A percentile compares a stretch with the other conserved stretches of the same genome.
Conservation (phyloP, 1,140 invertebrate species). For the Nymphalis io region DNA sequence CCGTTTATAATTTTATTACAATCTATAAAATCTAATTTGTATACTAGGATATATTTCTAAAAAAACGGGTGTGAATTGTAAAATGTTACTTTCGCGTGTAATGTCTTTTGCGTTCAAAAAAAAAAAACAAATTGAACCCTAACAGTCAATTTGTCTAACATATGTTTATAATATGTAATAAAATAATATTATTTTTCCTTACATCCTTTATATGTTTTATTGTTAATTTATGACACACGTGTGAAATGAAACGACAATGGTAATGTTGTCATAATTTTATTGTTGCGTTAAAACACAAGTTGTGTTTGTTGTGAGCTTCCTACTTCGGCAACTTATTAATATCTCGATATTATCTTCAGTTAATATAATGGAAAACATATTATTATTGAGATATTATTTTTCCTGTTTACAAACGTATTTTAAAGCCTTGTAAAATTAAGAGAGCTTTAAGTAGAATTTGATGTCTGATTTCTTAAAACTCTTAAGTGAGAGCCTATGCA, state of each 20-base stretch:
- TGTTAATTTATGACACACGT: conserved; percentile 1
- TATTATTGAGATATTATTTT: conserved; percentile 6
- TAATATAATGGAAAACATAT: conserved; percentile 31
- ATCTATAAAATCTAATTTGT: too few species aligned
- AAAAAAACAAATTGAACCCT: too few species aligned
- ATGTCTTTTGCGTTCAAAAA: too few species aligned
- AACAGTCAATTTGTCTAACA: too few species aligned
- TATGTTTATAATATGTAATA: too few species aligned
- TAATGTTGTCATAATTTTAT: conserved; percentile 44
- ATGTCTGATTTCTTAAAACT: too few species aligned
- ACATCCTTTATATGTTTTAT: neutral
- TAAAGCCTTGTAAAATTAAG: neutral
- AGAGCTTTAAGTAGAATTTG: neutral
- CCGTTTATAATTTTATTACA: too few species aligned
- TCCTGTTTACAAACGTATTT: conserved; percentile 16
- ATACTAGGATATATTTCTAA: too few species aligned
- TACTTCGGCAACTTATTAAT: conserved; percentile 36
- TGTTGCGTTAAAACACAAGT: conserved; percentile 44
- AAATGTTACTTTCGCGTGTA: too few species aligned
- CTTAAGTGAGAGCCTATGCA: too few species aligned
- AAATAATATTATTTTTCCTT: neutral
- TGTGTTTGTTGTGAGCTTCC: conserved; percentile 34
- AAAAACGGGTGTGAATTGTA: too few species aligned
- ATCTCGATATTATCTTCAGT: conserved; percentile 21
- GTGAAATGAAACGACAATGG: neutral